Evolutionary conservation across 2,113 vertebrate species (phyloP).

Genomic region (Neotoma lepida): DNA sequence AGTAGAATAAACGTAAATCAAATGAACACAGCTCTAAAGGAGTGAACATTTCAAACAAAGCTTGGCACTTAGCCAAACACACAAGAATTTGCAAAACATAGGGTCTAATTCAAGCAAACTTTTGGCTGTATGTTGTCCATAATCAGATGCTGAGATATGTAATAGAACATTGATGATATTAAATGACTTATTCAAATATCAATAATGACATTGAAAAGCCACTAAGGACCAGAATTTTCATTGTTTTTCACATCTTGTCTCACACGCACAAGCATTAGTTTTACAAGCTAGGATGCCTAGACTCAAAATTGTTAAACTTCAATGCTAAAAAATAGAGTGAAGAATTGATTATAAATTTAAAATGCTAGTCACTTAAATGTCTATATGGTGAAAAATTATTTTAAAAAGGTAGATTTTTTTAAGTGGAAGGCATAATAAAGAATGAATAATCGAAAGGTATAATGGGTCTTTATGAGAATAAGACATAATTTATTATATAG

Average conservation of each 20-base stretch:
- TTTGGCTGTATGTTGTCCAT: background rate
- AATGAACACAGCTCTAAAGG: background rate
- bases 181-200: background rate
- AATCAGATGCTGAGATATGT: background rate
- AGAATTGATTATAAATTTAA: background rate
- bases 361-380: background rate
- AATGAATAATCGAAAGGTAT: background rate
- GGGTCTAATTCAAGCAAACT: background rate
- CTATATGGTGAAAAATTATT: background rate
- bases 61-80: background rate
- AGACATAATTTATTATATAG: background rate
- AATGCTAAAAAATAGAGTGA: background rate
- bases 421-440: background rate
- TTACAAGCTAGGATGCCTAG: background rate
- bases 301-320: background rate
- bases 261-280: rapidly evolving
- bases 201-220: background rate
- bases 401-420: background rate
- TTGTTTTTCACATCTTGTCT: background rate
- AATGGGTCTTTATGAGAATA: background rate
- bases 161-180: background rate
- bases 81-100: background rate
- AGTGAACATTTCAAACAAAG: background rate
- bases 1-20: background rate
- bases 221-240: background rate